Evolutionary conservation across 2,113 vertebrate species (phyloP).

Genomic region (Illadopsis cleaveri): DNA sequence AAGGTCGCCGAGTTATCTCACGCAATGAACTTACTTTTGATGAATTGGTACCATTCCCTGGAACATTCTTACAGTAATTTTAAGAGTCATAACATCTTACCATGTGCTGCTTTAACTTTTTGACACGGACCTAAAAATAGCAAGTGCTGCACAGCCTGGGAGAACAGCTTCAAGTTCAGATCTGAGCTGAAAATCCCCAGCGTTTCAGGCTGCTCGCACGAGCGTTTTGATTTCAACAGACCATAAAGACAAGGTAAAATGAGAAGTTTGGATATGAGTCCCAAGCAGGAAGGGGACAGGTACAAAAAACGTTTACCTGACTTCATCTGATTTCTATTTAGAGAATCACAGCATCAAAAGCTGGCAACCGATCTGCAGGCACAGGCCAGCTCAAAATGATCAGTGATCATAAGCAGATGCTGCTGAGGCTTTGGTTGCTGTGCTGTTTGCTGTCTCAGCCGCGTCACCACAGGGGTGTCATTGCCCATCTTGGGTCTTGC

Average conservation of each 20-base stretch:
- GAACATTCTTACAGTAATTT: slow-evolving; percentile 60
- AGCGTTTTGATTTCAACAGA: slow-evolving; percentile 23
- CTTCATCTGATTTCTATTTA: slow-evolving; percentile 17
- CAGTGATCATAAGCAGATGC: neutral
- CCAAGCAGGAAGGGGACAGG: neutral
- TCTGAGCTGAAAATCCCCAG: slow-evolving; percentile 47
- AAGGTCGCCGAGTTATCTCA: slow-evolving; percentile 7
- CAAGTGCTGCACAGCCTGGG: slow-evolving; percentile 22
- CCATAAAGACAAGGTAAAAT: slow-evolving; percentile 6
- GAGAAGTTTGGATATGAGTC: neutral
- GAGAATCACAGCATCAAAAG: neutral
- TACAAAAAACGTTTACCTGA: neutral
- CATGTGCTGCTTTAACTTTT: slow-evolving; percentile 48
- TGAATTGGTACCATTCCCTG: slow-evolving; percentile 38
- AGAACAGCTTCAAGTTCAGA: slow-evolving; percentile 49
- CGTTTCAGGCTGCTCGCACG: neutral
- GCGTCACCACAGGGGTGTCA: rapidly evolving
- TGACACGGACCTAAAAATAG: slow-evolving; percentile 64
- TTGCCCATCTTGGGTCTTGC: neutral
- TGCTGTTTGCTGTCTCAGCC: neutral
- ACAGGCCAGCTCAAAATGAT: neutral
- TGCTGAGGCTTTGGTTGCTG: neutral
- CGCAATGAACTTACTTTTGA: slow-evolving; percentile 15
- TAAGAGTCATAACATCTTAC: slow-evolving; percentile 58
- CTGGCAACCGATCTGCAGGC: neutral